Evolutionary conservation across 1,140 invertebrate genomes (phyloP).

Genomic region (Drosophila sechellia): DNA sequence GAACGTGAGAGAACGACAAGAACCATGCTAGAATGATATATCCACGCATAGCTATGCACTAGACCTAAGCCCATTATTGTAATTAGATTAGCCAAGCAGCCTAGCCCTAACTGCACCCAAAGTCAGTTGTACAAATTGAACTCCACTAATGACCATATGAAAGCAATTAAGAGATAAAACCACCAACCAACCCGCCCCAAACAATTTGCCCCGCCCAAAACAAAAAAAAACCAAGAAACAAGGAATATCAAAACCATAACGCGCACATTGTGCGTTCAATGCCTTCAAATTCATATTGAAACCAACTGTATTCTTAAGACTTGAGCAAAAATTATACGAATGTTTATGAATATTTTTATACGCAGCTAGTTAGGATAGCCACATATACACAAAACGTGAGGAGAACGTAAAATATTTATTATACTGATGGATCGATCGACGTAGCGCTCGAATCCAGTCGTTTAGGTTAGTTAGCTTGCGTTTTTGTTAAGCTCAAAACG

Average conservation of each 20-base stretch:
- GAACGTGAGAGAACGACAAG: slow-evolving; percentile 37
- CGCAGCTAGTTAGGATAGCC: slow-evolving; percentile 56
- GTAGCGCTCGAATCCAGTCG: slow-evolving; percentile 57
- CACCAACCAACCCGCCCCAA: slow-evolving; percentile 16
- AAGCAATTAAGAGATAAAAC: slow-evolving; percentile 36
- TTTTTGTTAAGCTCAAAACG: slow-evolving; percentile 81
- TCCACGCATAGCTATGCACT: slow-evolving; percentile 48
- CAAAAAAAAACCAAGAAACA: slow-evolving; percentile 5
- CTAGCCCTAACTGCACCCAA: slow-evolving; percentile 44
- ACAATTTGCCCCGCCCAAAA: slow-evolving; percentile 7
- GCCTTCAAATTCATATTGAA: slow-evolving; percentile 79
- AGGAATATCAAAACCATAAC: slow-evolving; percentile 40
- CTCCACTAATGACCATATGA: slow-evolving; percentile 55
- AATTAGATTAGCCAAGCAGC: slow-evolving; percentile 18
- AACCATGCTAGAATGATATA: slow-evolving; percentile 68
- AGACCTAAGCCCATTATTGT: slow-evolving; percentile 39
- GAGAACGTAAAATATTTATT: slow-evolving; percentile 57
- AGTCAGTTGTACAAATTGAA: slow-evolving; percentile 79
- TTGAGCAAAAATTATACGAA: slow-evolving; percentile 80
- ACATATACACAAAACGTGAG: slow-evolving; percentile 23
- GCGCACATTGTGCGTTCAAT: slow-evolving; percentile 76
- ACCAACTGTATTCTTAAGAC: slow-evolving; percentile 79
- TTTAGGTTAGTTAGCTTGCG: slow-evolving; percentile 79
- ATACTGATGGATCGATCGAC: slow-evolving; percentile 51
- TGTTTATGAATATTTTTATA: slow-evolving; percentile 79